Base-by-base conservation (phyloP, 2,797 vertebrate species). In the Anabas testudineus region DNA sequence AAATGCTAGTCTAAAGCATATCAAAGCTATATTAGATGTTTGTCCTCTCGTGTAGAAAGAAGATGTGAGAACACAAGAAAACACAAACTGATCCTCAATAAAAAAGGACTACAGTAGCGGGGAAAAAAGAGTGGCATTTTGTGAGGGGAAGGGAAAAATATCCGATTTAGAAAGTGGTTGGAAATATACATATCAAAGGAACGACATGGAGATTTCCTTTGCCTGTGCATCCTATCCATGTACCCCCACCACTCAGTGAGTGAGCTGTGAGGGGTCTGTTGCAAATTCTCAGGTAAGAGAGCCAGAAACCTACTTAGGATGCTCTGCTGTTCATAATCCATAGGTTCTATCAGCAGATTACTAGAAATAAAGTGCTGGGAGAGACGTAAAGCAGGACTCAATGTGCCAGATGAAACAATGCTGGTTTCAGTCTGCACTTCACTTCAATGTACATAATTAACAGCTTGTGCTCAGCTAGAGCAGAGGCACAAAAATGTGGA, bases 111-210 rank as follows among this genome's bases (percentile, higher is more conserved):
- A 78, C 84, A 79, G 79, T 71, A 83, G 91, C 87, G 79, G 78
- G 80, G 81, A 84, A 90, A 84, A 88, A 81, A 82, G 80, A 87
- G 87, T 85, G 84, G 87, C 85, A 87, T 90, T 90, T 86, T 64
- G 81, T 71, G 65, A 71, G 76, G 80, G 83, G 78, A 76, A 67
- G 86, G 74, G 87, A 26, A 78, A 85, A 82, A 89, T 90, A 93
- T 92, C 88, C 79, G 87, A 92, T 94, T 93, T 92, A 82, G 87
- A 91, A 91, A 87, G 90, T 90, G 88, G 85, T 91, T 89, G 82
- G 85, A 91, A 93, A 93, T 93, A 93, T 93, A 88, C 91, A 94
- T 93, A 93, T 93, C 92, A 94, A 94, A 94, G 89, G 85, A 83
- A 82, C 90, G 83, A 92, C 90, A 88, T 82, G 81, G 85, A 92